Base-by-base conservation (phyloP, 2,888 invertebrate species). In the Clostera curtula region DNA sequence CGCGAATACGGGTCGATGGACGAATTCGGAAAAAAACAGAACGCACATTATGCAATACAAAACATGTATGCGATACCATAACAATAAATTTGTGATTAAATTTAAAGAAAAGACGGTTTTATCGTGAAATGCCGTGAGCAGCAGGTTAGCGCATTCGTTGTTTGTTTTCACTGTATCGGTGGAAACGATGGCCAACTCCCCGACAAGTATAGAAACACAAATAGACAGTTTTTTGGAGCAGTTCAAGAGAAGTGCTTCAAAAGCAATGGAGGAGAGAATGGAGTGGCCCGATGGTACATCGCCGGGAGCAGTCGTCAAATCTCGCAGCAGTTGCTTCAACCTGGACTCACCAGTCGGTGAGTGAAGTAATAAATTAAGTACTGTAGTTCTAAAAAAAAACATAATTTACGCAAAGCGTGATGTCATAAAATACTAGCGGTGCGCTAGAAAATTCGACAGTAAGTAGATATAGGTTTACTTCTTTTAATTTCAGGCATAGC, bases 161-260 rank as follows among this genome's bases (percentile, higher is more conserved):
- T 80, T 79, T 80, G 80, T 76, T 77, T 76, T 72, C 59, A 72
- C 68, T 74, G 80, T 79, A 72, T 74, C 73, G 75, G 71, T 76
- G 72, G 73, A 65, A 67, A 77, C 76, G 63, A 88, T 88, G 88
- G 87, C 87, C 49, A 86, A 76, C 66, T 88, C 90, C 52, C 88
- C 89, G 43, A 88, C 88, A 45, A 91, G 88, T 50, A 89, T 92
- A 70, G 92, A 93, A 84, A 91, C 89, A 57, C 92, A 92, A 85
- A 92, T 93, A 83, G 93, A 93, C 87, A 90, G 89, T 82, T 92
- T 93, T 83, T 77, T 92, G 70, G 92, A 92, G 84, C 92, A 92
- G 67, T 92, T 92, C 67, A 91, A 91, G 67, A 88, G 89, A 44
- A 91, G 91, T 82, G 91, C 91, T 49, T 91, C 91, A 29, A 90